phyloP scores from a whole-genome alignment of 2,888 invertebrate species.

The Cheilosia vulpina region DNA sequence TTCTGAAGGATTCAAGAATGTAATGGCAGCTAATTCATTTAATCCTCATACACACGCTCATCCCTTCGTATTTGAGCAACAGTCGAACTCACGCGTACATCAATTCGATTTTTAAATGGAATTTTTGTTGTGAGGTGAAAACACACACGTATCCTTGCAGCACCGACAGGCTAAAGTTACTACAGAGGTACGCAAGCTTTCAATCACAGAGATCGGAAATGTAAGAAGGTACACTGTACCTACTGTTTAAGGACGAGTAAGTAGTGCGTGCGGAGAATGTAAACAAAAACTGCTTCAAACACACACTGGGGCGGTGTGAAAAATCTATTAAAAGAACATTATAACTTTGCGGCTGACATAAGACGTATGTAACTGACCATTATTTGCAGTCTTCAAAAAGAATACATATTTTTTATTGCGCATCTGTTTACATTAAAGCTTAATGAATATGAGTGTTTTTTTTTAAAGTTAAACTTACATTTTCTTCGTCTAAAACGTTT shows the following conservation, averaged over 20 bases:
- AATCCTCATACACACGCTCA: slow-evolving; percentile 19
- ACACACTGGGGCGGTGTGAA: too few species aligned
- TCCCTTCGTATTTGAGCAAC: neutral
- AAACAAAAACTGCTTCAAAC: too few species aligned
- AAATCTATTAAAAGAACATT: too few species aligned
- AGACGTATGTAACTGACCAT: too few species aligned
- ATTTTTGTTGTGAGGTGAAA: slow-evolving; percentile 48
- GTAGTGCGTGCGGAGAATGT: slow-evolving; percentile 2
- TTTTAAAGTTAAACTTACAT: neutral
- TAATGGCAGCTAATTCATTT: slow-evolving; percentile 66
- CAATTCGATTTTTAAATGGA: slow-evolving; percentile 58
- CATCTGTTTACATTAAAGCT: too few species aligned
- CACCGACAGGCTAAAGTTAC: neutral
- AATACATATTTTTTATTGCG: too few species aligned
- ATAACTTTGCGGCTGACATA: too few species aligned
- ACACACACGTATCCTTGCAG: slow-evolving; percentile 41
- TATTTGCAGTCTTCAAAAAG: too few species aligned
- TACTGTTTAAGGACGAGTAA: neutral
- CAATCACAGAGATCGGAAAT: neutral
- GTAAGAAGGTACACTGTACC: neutral
- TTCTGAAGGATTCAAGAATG: slow-evolving; percentile 38
- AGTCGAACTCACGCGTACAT: slow-evolving; percentile 31
- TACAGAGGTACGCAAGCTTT: too few species aligned
- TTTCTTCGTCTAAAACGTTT: neutral
- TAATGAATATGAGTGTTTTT: too few species aligned